phyloP scores from a whole-genome alignment of 2,888 invertebrate genomes.

The Eumacrocentrus americanus region DNA sequence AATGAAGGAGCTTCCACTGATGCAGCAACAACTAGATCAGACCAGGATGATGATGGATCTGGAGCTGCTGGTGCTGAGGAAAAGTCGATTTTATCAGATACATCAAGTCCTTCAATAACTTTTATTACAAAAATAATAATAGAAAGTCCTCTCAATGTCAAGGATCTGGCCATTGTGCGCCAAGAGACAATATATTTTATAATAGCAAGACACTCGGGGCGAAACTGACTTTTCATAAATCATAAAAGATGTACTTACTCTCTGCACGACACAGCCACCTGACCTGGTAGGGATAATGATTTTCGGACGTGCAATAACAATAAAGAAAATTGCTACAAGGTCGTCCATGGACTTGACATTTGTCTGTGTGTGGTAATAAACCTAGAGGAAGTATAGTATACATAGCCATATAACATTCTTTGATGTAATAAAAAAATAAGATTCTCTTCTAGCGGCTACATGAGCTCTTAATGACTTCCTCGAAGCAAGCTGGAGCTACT shows the following conservation, averaged over 20 bases:
- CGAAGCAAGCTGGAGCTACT: neutral
- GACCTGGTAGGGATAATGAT: slow-evolving; percentile 38
- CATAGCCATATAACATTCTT: neutral
- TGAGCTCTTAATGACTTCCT: slow-evolving; percentile 16
- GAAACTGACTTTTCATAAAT: slow-evolving; percentile 20
- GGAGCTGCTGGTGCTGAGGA: slow-evolving; percentile 32
- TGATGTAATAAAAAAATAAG: slow-evolving; percentile 9
- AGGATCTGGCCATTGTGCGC: no score
- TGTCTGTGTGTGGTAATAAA: slow-evolving; percentile 34
- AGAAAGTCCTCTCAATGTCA: no score
- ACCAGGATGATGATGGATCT: slow-evolving; percentile 5
- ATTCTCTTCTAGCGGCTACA: neutral
- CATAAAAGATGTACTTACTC: neutral
- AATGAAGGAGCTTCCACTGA: no score
- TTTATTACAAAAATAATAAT: slow-evolving; percentile 12
- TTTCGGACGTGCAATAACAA: slow-evolving; percentile 40
- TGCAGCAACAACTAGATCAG: no score
- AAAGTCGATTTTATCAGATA: slow-evolving; percentile 45
- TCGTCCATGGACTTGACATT: slow-evolving; percentile 30
- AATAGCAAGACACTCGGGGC: no score
- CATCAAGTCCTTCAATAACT: slow-evolving; percentile 16
- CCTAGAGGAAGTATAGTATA: slow-evolving; percentile 5
- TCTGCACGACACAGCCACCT: neutral
- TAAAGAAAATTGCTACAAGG: slow-evolving; percentile 24
- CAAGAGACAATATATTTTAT: no score